A percentile compares a stretch with the other conserved stretches of the same genome.
phyloP scores from a whole-genome alignment of 2,888 invertebrate genomes.

The Drosophila helvetica region DNA sequence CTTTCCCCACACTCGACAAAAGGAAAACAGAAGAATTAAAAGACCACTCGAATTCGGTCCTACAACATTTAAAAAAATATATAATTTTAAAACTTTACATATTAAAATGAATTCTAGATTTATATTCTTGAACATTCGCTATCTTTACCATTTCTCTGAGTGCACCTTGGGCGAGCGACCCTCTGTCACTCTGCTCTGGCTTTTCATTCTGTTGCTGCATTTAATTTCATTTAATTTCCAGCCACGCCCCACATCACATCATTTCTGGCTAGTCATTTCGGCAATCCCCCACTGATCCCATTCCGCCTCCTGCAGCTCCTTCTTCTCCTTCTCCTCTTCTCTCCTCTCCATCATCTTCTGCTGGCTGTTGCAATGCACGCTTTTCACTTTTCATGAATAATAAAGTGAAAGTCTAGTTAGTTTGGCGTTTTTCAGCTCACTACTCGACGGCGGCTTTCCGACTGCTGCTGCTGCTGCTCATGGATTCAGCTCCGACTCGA shows the following conservation, averaged over 20 bases:
- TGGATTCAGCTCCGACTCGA: constrained; percentile 40
- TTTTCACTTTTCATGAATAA: constrained; percentile 77
- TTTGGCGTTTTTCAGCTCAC: constrained; percentile 61
- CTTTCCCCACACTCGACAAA: background rate
- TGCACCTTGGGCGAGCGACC: background rate
- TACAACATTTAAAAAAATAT: background rate
- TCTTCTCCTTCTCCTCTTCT: constrained; percentile 1
- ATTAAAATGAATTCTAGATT: background rate
- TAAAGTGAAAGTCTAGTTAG: constrained; percentile 77
- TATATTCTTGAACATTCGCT: background rate
- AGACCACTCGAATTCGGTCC: no score
- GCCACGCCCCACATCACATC: constrained; percentile 60
- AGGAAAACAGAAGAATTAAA: no score
- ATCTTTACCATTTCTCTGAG: background rate
- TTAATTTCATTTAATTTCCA: constrained; percentile 75
- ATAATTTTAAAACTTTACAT: background rate
- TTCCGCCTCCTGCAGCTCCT: constrained; percentile 25
- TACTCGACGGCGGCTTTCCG: constrained; percentile 45
- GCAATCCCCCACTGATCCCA: constrained; percentile 61
- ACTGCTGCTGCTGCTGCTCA: constrained; percentile 13
- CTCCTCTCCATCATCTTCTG: constrained; percentile 32
- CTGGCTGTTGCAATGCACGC: constrained; percentile 55
- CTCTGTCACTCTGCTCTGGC: background rate
- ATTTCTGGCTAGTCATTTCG: constrained; percentile 68
- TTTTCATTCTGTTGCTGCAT: constrained; percentile 54